phyloP scores from a whole-genome alignment of 2,797 vertebrate species.

The Geotria australis region DNA sequence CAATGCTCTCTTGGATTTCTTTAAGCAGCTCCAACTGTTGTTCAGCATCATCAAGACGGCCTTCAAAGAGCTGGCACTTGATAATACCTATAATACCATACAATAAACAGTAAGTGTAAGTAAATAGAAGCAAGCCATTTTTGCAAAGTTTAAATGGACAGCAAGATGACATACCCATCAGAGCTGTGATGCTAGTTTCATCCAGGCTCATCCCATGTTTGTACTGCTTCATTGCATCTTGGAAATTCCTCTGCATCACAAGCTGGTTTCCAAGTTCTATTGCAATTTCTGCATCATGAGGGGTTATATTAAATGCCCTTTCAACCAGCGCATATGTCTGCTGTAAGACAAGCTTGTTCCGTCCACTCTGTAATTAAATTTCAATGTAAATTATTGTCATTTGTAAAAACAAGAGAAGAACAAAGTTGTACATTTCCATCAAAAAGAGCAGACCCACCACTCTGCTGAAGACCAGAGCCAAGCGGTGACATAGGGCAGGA shows the following conservation, averaged over 20 bases:
- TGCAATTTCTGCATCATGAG: slow-evolving; percentile 41
- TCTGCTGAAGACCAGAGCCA: slow-evolving; percentile 65
- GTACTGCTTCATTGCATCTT: slow-evolving; percentile 63
- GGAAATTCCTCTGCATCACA: slow-evolving; percentile 41
- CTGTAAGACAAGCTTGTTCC: slow-evolving; percentile 43
- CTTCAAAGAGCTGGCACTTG: slow-evolving; percentile 51
- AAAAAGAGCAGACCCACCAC: slow-evolving; percentile 21
- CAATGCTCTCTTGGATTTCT: slow-evolving; percentile 65
- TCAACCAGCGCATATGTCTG: slow-evolving; percentile 47
- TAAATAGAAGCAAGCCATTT: neutral
- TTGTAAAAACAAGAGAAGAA: neutral
- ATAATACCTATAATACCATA: slow-evolving; percentile 34
- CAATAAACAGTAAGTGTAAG: neutral
- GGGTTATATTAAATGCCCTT: slow-evolving; percentile 24
- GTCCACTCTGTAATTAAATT: slow-evolving; percentile 32
- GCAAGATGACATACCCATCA: slow-evolving; percentile 26
- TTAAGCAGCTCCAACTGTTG: slow-evolving; percentile 74
- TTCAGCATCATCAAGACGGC: slow-evolving; percentile 50
- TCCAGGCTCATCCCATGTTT: slow-evolving; percentile 52
- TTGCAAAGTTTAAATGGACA: neutral
- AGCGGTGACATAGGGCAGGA: slow-evolving; percentile 36
- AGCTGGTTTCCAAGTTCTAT: slow-evolving; percentile 73
- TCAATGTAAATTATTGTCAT: slow-evolving; percentile 1
- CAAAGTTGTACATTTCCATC: no score
- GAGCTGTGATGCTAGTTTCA: slow-evolving; percentile 41